Evolutionary conservation across 1,140 invertebrate genomes (phyloP).

Genomic region (Monomorium pharaonis): DNA sequence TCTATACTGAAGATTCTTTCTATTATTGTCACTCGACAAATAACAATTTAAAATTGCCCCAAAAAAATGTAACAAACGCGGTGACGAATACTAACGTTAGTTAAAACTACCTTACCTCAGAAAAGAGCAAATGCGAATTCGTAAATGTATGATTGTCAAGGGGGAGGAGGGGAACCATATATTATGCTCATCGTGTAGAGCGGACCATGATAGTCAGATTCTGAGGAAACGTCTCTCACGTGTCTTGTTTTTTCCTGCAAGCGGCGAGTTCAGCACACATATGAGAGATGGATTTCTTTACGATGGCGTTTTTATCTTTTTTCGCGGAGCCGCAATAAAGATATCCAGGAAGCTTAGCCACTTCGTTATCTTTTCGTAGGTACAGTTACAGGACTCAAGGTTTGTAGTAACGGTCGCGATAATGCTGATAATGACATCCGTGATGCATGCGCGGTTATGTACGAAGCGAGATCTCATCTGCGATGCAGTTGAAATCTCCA

Average conservation of each 20-base stretch:
- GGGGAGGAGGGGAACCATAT: neutral
- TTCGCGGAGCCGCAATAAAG: slow-evolving; percentile 33
- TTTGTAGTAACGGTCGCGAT: slow-evolving; percentile 48
- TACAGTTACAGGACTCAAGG: slow-evolving; percentile 41
- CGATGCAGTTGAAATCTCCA: neutral
- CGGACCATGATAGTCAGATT: slow-evolving; percentile 29
- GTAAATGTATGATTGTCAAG: neutral
- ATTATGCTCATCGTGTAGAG: slow-evolving; percentile 13
- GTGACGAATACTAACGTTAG: neutral
- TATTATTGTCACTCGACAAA: neutral
- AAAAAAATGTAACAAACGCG: neutral
- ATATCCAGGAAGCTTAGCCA: slow-evolving; percentile 46
- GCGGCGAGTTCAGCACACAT: neutral
- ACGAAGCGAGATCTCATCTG: neutral
- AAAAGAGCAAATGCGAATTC: slow-evolving; percentile 11
- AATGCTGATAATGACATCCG: slow-evolving; percentile 51
- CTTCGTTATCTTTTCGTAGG: slow-evolving; percentile 51
- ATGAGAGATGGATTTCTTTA: slow-evolving; percentile 46
- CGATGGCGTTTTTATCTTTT: slow-evolving; percentile 29
- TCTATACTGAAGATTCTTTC: neutral
- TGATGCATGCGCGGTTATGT: slow-evolving; percentile 1
- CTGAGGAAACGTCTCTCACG: slow-evolving; percentile 50
- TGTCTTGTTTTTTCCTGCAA: slow-evolving; percentile 16
- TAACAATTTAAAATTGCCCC: neutral
- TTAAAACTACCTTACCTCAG: neutral